Evolutionary conservation across 2,888 invertebrate species (phyloP).

Genomic region (Monochamus alternatus): DNA sequence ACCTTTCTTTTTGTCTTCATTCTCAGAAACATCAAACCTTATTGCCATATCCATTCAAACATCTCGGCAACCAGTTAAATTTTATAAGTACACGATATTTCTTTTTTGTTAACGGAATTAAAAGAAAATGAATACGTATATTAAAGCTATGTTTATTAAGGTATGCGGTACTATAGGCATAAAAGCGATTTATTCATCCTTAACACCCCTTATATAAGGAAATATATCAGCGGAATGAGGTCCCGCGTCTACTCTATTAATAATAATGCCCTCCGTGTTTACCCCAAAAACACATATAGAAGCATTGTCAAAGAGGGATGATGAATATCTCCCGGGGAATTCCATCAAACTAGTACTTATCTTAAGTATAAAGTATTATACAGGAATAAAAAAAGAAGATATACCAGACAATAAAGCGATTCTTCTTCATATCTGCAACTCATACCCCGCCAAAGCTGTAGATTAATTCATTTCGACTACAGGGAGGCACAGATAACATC

Average conservation of each 20-base stretch:
- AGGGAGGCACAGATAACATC: neutral
- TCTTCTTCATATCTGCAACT: constrained; percentile 5
- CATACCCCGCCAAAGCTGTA: neutral
- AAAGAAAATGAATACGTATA: too few species aligned
- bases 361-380: constrained; percentile 10
- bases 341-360: constrained; percentile 2
- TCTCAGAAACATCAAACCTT: too few species aligned
- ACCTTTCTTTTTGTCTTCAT: too few species aligned
- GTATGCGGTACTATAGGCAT: too few species aligned
- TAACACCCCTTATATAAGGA: neutral
- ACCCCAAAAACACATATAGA: constrained; percentile 5
- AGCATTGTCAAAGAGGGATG: constrained; percentile 7
- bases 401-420: constrained; percentile 4
- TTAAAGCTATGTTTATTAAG: too few species aligned
- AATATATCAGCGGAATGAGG: neutral
- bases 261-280: constrained; percentile 3
- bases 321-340: constrained; percentile 6
- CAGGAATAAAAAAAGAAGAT: constrained; percentile 6
- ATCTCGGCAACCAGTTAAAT: too few species aligned
- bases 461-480: neutral
- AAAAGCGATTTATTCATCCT: neutral
- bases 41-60: too few species aligned
- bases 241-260: constrained; percentile 1
- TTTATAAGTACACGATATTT: too few species aligned
- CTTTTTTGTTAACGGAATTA: too few species aligned